Conservation (phyloP, 2,797 vertebrate species). For the Acomys russatus region DNA sequence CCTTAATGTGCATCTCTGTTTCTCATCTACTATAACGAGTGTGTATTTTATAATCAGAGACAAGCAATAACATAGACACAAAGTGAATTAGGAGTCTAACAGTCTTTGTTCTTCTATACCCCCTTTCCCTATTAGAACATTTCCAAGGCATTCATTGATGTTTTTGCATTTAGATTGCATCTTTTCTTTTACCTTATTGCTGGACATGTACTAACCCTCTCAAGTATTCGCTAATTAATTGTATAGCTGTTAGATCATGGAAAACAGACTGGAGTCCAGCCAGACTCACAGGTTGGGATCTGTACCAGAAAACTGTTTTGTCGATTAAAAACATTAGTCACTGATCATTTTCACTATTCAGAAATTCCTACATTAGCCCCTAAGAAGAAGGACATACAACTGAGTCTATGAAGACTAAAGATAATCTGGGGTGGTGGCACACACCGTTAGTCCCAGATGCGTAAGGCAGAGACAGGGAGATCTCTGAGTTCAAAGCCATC, state of each 20-base stretch:
- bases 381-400: conserved; percentile 11
- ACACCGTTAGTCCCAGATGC: not conserved
- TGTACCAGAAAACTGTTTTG: conserved; percentile 21
- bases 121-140: not conserved
- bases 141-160: not conserved
- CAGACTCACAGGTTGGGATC: conserved; percentile 33
- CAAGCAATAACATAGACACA: conserved; percentile 14
- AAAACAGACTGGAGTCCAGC: conserved; percentile 35
- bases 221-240: conserved; percentile 41
- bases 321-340: conserved; percentile 26
- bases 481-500: not conserved
- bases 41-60: conserved; percentile 50
- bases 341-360: conserved; percentile 43
- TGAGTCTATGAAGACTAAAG: conserved; percentile 1
- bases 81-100: conserved; percentile 26
- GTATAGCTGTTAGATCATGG: conserved; percentile 1
- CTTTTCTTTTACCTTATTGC: conserved; percentile 41
- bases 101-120: not conserved
- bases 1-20: conserved; percentile 28
- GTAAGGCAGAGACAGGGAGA: not conserved
- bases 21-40: not conserved
- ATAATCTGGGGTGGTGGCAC: not conserved
- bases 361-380: conserved; percentile 8
- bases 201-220: not conserved
- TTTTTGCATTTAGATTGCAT: conserved; percentile 56